These are phyloP conservation scores for Hapalemur alaotrensis DNA, from an alignment of 2,797 vertebrate species.

Conservation along the genomic window DNA sequence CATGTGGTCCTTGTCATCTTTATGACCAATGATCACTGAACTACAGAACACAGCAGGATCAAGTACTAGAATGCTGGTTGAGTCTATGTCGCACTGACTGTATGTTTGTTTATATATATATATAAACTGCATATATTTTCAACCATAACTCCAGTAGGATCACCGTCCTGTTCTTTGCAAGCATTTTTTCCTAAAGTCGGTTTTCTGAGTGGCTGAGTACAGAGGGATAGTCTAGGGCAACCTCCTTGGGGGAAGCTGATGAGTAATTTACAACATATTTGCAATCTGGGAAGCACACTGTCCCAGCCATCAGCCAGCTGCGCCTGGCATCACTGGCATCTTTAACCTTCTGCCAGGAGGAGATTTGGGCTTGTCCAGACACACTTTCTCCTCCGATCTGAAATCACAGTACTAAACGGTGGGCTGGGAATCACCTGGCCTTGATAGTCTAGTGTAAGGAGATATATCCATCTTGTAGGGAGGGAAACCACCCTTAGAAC, in stretches of 20 bases:
- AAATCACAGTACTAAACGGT: not conserved
- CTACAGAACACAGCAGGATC: not conserved
- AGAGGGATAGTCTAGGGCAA: conserved; percentile 49
- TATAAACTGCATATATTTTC: not conserved
- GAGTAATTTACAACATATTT: conserved; percentile 58
- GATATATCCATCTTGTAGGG: not conserved
- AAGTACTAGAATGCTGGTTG: conserved; percentile 27
- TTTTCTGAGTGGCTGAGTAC: conserved; percentile 28
- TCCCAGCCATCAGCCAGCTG: conserved; percentile 53
- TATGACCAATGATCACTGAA: not conserved
- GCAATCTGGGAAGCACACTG: conserved; percentile 65
- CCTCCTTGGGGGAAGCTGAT: conserved; percentile 64
- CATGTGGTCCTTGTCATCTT: not conserved
- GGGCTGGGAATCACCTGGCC: not conserved
- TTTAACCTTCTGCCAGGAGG: conserved; percentile 9
- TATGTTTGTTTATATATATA: not conserved
- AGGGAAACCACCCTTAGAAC: not conserved
- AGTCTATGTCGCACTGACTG: not conserved
- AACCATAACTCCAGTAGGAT: not conserved
- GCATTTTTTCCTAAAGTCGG: conserved; percentile 16
- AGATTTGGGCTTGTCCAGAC: not conserved
- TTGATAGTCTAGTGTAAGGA: not conserved
- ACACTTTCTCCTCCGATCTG: conserved; percentile 9
- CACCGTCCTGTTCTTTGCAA: conserved; percentile 19
- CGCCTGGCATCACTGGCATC: conserved; percentile 30